Base-by-base conservation (phyloP, 2,113 vertebrate genomes). In the Vulpes ferrilata region DNA sequence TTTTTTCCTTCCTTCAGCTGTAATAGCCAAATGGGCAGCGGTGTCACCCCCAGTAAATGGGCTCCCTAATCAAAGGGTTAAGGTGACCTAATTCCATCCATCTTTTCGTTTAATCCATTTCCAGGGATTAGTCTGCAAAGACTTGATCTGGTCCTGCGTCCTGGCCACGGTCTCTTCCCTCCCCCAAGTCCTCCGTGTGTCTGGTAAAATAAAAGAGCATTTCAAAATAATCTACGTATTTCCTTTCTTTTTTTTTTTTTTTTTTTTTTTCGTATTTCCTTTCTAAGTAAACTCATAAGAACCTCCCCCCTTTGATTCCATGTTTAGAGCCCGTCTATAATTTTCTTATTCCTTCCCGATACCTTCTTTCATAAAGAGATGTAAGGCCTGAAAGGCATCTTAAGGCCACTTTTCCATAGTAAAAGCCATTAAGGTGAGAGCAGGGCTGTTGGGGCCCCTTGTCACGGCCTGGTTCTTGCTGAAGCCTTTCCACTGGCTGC, bases 291-390 rank as follows among this genome's bases (percentile, higher is more conserved):
- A 84, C 43, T 38, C 27, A 16, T 38, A 85, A 86, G 57, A 79
- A 62, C 85, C 92, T 80, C 53, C 78, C 73, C 78, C 73, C 64
- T 78, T 78, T 51, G 43, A 57, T 81, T 92, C 82, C 9, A 1
- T 88, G 60, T 93, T 87, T 78, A 96, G 64, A 48, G 19, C 11
- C 35, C 76, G 7, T 48, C 57, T 20, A 27, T 38, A 60, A 95
- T 80, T 96, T 95, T 92, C 51, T 88, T 65, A 64, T 96, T 93
- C 69, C 17, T 9, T 22, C 30, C 32, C 85, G 60, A 88, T 67
- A 83, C n/a, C 90, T 95, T 87, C 23, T 74, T 96, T 91, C 76
- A 73, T 57, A 84, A 79, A 90, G 88, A 96, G 60, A 69, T 65
- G 6, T 38, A 81, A 71, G 55, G 15, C 76, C 92, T 92, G 19